Percentiles rank a stretch among this genome's conserved stretches.
Conservation (phyloP, 2,888 invertebrate genomes). For the Tridacna crocea region DNA sequence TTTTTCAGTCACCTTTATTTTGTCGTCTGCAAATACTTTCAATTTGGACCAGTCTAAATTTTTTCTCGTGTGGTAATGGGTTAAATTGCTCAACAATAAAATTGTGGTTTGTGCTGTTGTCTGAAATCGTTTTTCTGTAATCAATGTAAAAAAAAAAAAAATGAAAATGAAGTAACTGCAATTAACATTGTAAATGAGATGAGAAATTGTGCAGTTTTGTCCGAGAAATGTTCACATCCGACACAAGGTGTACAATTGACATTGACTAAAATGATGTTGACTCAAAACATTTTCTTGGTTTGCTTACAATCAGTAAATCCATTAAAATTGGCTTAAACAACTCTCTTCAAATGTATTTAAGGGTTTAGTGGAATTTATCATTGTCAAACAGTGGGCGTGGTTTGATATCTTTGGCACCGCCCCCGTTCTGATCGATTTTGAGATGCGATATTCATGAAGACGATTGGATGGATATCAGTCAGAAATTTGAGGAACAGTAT, state of each 20-base stretch:
- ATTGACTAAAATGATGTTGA: conserved; percentile 7
- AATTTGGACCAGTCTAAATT: not conserved
- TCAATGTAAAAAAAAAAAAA: too few relatives aligned
- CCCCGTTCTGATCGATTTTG: conserved; percentile 10
- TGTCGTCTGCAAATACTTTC: too few relatives aligned
- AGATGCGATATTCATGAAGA: not conserved
- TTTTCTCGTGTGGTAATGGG: not conserved
- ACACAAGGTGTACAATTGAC: not conserved
- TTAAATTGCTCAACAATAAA: not conserved
- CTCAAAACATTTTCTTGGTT: conserved; percentile 21
- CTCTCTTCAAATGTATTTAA: conserved; percentile 43
- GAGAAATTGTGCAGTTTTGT: too few relatives aligned
- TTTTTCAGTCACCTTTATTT: too few relatives aligned
- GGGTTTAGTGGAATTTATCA: conserved; percentile 36
- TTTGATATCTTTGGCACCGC: not conserved
- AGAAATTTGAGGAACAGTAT: too few relatives aligned
- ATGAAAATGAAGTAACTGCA: too few relatives aligned
- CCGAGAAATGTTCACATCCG: too few relatives aligned
- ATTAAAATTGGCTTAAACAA: conserved; percentile 40
- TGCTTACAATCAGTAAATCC: conserved; percentile 41
- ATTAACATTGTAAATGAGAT: too few relatives aligned
- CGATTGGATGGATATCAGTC: too few relatives aligned
- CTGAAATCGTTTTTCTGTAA: too few relatives aligned
- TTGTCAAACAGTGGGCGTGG: conserved; percentile 28
- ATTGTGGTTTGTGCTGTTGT: too few relatives aligned